Evolutionary conservation across 2,888 invertebrate genomes (phyloP).

Genomic region (Gortyna flavago): DNA sequence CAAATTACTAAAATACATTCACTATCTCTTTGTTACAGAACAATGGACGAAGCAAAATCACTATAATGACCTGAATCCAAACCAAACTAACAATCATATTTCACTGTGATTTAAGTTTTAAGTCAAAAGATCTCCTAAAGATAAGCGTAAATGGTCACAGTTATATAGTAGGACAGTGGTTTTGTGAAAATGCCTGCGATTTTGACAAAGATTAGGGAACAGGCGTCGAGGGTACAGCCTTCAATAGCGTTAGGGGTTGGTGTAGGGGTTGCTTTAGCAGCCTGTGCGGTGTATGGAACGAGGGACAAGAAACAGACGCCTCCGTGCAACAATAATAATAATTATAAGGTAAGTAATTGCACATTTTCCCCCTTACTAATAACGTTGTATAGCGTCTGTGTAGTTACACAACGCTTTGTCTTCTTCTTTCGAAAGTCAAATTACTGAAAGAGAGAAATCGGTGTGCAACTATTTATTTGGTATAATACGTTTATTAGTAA

Average conservation of each 20-base stretch:
- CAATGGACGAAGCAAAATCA: conserved; percentile 77
- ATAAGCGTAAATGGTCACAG: conserved; percentile 64
- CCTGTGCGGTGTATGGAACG: conserved; percentile 83
- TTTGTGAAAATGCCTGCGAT: conserved; percentile 85
- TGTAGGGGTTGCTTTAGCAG: conserved; percentile 85
- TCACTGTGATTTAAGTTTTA: conserved; percentile 61
- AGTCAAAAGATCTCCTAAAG: conserved; percentile 68
- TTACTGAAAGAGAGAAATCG: too few relatives aligned
- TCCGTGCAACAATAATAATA: conserved; percentile 85
- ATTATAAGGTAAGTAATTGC: conserved; percentile 82
- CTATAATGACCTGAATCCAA: conserved; percentile 53
- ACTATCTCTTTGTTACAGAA: conserved; percentile 77
- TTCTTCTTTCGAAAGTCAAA: too few relatives aligned
- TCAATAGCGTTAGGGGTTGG: conserved; percentile 85
- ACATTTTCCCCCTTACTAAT: too few relatives aligned
- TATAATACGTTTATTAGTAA: too few relatives aligned
- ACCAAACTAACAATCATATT: conserved; percentile 7
- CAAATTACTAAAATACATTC: conserved; percentile 22
- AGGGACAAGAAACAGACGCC: conserved; percentile 83
- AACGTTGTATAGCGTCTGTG: too few relatives aligned
- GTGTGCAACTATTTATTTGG: too few relatives aligned
- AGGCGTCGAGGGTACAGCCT: conserved; percentile 85
- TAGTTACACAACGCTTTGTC: too few relatives aligned
- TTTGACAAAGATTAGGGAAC: conserved; percentile 85
- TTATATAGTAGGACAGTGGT: conserved; percentile 24